Evolutionary conservation across 2,113 vertebrate species (phyloP), one percentile per base, ranked within the genome.

Genomic region (Oncorhynchus masou): DNA sequence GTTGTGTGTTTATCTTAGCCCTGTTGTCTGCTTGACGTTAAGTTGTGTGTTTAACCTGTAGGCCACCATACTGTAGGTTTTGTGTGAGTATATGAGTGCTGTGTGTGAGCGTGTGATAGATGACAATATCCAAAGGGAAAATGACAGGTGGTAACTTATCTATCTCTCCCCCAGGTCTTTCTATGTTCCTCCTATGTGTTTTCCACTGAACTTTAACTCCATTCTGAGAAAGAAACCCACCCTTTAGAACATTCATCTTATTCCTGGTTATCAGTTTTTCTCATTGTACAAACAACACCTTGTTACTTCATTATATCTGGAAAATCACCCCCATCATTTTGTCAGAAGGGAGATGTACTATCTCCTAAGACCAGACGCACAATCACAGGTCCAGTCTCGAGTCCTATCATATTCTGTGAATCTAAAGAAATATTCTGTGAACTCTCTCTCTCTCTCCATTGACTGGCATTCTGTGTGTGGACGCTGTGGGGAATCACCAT

Each of bases 131-230:
- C 15, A 29, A 29, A 16, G 5, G 11, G n/a, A 71, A 39, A 9
- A 8, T 9, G 2, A 39, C 34, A 9, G 34, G 34, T 39, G 34
- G 34, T 7, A 74, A 6, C 31, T 6, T 34, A 34, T 34, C 31
- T 34, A 6, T 83, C 70, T 80, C 62, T 73, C 9, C 16, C 39
- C 68, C 68, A 70, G 39, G 39, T 70, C 5, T 27, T 2, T 66
- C 70, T 71, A 48, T 12, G 16, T 68, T 9, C 22, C 62, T 11
- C 5, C 31, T 34, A 34, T 75, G 19, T 22, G 19, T 24, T 79
- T 67, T 31, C 49, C 29, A 70, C 24, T 12, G 11, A 67, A 31
- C 15, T 5, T 31, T 29, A 39, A 22, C 59, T 59, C 12, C 22
- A 3, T 71, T 59, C 24, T 9, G 5, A n/a, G 51, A 71, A 57